Evolutionary conservation across 2,113 vertebrate genomes (phyloP), one percentile per base, ranked within the genome.

Genomic region (Microcebus lehilahytsara): DNA sequence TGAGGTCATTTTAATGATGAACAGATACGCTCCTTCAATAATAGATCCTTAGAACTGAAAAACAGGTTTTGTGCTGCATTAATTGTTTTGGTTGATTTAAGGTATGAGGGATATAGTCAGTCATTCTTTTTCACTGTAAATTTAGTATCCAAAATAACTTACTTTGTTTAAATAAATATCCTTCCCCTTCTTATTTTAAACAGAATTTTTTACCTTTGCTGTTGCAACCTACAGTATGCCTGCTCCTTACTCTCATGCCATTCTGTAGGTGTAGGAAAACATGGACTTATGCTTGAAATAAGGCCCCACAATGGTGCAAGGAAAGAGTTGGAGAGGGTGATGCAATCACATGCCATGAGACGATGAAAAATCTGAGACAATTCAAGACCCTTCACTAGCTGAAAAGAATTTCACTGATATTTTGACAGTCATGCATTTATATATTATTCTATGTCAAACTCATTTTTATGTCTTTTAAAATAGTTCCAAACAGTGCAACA

Each of bases 1-100:
- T 6, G 0, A 94, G 46, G 3, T 23, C n/a, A 72, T 75, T 96
- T 93, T 89, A 89, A 67, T 46, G 40, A 88, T 53, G 14, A 94
- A 3, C 4, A 75, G 64, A 67, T 67, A 67, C 22, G 0, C 20
- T 91, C 11, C 27, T 74, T 46, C 4, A 81, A 32, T 46, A 42
- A 78, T 19, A 62, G 27, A 69, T 88, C 32, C 40, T 62, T 77
- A 42, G 3, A 17, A 12, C 3, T 20, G 20, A 66, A 88, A 58
- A 64, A 46, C 0, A 34, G 16, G 66, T 66, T 67, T 17, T 51
- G 22, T n/a, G 22, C 62, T 80, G 74, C 20, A 6, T 20, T 80
- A 34, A 40, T 93, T 66, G 7, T 84, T 80, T 40, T 40, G 9
- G 9, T 46, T 86, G 79, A 72, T 91, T 88, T 85, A 42, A 89